Percentiles rank a stretch among this genome's conserved stretches.
phyloP scores from a whole-genome alignment of 92 coral and sea anemone genomes.

The Paramuricea clavata region DNA sequence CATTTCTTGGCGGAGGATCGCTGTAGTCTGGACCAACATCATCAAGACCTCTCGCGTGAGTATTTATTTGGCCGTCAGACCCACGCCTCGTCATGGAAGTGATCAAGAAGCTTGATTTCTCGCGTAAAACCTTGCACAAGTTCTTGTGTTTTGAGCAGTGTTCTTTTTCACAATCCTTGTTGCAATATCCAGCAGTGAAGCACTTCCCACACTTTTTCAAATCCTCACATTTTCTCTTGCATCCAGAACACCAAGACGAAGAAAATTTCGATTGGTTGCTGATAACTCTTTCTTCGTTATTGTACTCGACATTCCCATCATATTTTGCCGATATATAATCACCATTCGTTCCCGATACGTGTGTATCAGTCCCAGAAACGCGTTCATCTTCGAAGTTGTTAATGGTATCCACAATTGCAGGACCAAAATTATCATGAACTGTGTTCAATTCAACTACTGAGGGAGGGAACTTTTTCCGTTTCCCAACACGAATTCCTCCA shows the following conservation, averaged over 20 bases:
- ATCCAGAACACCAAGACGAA: neutral
- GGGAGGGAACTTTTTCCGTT: neutral
- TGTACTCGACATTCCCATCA: neutral
- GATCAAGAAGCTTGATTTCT: neutral
- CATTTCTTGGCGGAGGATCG: conserved; percentile 29
- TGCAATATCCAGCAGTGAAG: neutral
- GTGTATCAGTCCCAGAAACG: neutral
- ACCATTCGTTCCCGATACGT: neutral
- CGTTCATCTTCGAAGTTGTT: neutral
- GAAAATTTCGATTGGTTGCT: neutral
- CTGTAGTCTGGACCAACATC: conserved; percentile 25
- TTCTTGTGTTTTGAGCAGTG: conserved; percentile 52
- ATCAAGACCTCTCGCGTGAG: neutral
- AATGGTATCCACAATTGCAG: conserved; percentile 1
- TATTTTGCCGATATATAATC: neutral
- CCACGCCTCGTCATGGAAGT: neutral
- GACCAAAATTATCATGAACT: conserved; percentile 50
- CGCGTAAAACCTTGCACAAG: conserved; percentile 18
- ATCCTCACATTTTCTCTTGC: no score
- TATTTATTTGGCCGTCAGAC: neutral
- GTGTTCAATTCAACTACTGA: conserved; percentile 30
- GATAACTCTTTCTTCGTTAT: neutral
- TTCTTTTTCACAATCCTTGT: conserved; percentile 8
- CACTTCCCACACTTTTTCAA: neutral
- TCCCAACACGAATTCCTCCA: neutral